Evolutionary conservation across 1,140 invertebrate genomes (phyloP).

Genomic region (Vanessa atalanta): DNA sequence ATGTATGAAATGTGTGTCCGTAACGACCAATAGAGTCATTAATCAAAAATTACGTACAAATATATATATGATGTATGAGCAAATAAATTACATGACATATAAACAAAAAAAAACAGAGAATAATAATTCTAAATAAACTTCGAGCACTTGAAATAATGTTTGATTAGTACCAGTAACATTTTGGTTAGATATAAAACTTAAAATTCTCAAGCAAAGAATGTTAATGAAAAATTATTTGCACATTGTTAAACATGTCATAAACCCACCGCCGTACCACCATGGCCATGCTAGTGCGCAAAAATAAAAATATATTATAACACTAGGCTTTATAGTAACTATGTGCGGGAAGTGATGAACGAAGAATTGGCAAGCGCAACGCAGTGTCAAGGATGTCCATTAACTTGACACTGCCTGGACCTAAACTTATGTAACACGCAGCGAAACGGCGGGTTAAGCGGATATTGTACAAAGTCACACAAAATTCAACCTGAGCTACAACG

Average conservation of each 20-base stretch:
- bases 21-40: not conserved
- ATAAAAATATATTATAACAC: constrained; percentile 40
- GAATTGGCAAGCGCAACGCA: constrained; percentile 36
- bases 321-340: constrained; percentile 26
- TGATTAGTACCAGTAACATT: constrained; percentile 9
- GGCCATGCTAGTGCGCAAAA: constrained; percentile 63
- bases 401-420: not conserved
- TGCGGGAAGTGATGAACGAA: constrained; percentile 12
- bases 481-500: constrained; percentile 1
- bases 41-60: not conserved
- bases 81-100: constrained; percentile 4
- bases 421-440: too few species aligned
- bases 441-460: not conserved
- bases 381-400: constrained; percentile 8
- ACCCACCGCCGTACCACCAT: constrained; percentile 73
- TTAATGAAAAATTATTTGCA: constrained; percentile 24
- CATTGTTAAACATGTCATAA: constrained; percentile 73
- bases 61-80: constrained; percentile 2
- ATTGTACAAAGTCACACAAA: constrained; percentile 24
- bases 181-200: constrained; percentile 1
- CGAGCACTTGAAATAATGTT: not conserved
- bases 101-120: not conserved
- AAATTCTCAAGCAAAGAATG: constrained; percentile 19
- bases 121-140: not conserved
- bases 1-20: constrained; percentile 18